Conservation (phyloP, 2,888 invertebrate genomes). For the Hydropsyche betteni region DNA sequence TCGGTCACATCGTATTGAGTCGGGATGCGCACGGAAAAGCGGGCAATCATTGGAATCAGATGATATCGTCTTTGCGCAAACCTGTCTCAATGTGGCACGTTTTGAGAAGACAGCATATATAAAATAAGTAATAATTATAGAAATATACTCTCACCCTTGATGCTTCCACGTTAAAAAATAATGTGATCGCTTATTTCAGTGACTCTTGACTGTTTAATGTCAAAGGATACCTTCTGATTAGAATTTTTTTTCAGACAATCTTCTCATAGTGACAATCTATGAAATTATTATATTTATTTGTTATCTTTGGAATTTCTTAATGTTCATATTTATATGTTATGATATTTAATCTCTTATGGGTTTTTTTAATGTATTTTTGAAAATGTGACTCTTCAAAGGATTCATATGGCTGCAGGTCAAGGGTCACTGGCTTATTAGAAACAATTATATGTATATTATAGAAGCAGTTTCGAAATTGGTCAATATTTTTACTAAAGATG, state of each 20-base stretch:
- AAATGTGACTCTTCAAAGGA: too few relatives aligned
- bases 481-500: conserved; percentile 39
- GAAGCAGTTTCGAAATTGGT: conserved; percentile 18
- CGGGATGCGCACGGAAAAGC: conserved; percentile 77
- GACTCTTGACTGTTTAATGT: too few relatives aligned
- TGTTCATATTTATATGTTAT: too few relatives aligned
- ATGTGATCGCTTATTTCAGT: neutral
- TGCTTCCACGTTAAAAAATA: conserved; percentile 15
- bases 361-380: too few relatives aligned
- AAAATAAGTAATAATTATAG: neutral
- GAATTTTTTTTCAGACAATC: too few relatives aligned
- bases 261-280: too few relatives aligned
- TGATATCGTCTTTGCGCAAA: conserved; percentile 80
- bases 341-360: too few relatives aligned
- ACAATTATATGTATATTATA: neutral
- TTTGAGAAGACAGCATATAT: conserved; percentile 61
- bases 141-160: neutral
- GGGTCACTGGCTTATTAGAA: conserved; percentile 3
- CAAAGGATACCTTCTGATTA: too few relatives aligned
- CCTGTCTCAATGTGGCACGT: conserved; percentile 89
- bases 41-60: conserved; percentile 83
- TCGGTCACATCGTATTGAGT: conserved; percentile 84
- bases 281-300: too few relatives aligned
- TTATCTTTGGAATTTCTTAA: too few relatives aligned
- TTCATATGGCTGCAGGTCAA: too few relatives aligned